These are phyloP conservation scores for Lophochroa leadbeateri DNA, from an alignment of 2,113 vertebrate genomes.

Conservation along the genomic window DNA sequence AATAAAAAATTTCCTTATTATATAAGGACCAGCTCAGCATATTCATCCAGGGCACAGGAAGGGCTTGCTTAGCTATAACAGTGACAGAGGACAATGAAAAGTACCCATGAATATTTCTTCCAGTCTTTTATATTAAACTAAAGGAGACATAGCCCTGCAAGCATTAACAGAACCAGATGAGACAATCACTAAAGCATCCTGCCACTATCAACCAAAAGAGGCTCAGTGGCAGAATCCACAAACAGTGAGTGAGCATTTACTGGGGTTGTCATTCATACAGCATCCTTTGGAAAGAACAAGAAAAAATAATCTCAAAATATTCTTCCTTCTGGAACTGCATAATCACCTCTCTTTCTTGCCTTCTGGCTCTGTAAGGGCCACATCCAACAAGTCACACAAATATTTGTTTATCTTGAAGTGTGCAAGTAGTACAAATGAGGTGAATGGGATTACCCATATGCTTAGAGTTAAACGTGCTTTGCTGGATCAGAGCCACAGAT, in stretches of 20 bases:
- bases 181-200: not conserved
- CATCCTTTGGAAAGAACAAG: not conserved
- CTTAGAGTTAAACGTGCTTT: constrained; percentile 1
- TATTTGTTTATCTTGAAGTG: constrained; percentile 12
- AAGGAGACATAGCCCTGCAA: not conserved
- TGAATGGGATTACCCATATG: constrained; percentile 3
- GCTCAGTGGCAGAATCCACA: not conserved
- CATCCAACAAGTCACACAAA: not conserved
- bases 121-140: not conserved
- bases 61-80: not conserved
- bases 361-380: not conserved
- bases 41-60: not conserved
- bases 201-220: not conserved
- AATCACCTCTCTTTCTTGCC: not conserved
- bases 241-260: not conserved
- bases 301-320: not conserved
- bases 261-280: not conserved
- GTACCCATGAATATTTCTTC: not conserved
- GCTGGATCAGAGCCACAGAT: constrained; percentile 17
- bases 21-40: not conserved
- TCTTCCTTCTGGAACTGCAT: not conserved
- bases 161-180: not conserved
- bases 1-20: not conserved
- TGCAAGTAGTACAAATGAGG: constrained; percentile 9
- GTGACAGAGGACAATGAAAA: not conserved